Evolutionary conservation across 2,888 invertebrate genomes (phyloP).

Genomic region (Lysandra coridon): DNA sequence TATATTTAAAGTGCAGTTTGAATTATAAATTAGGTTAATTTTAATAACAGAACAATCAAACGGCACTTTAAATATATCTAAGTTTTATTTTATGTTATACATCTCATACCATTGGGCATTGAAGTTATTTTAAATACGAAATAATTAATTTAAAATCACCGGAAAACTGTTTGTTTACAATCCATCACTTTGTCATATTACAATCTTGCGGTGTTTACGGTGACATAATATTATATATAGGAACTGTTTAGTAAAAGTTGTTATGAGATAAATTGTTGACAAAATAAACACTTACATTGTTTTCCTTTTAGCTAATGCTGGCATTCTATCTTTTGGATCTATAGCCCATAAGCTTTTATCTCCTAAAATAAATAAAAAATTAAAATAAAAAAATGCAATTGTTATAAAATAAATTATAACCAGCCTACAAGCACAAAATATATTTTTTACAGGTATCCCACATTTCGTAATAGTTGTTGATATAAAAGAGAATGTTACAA

Average conservation of each 20-base stretch:
- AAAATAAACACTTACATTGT: slow-evolving; percentile 55
- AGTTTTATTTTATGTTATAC: too few species aligned
- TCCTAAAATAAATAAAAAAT: slow-evolving; percentile 60
- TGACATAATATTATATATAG: too few species aligned
- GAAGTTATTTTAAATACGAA: too few species aligned
- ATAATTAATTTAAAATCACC: too few species aligned
- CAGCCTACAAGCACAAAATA: slow-evolving; percentile 8
- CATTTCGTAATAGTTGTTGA: not conserved
- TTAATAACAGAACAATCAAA: too few species aligned
- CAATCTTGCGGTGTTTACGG: too few species aligned
- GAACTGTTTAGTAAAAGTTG: not conserved
- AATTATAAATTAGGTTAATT: too few species aligned
- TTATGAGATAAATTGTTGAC: not conserved
- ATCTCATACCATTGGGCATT: too few species aligned
- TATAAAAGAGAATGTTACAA: not conserved
- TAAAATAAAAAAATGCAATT: slow-evolving; percentile 7
- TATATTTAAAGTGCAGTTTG: too few species aligned
- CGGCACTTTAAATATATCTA: too few species aligned
- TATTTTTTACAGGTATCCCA: not conserved
- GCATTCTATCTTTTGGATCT: slow-evolving; percentile 70
- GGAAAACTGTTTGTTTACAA: too few species aligned
- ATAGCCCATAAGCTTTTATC: slow-evolving; percentile 80
- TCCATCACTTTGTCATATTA: too few species aligned
- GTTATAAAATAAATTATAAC: not conserved
- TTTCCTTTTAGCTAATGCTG: slow-evolving; percentile 57